Base-by-base conservation (phyloP, 2,797 vertebrate genomes). In the Paramormyrops hopkinsi region DNA sequence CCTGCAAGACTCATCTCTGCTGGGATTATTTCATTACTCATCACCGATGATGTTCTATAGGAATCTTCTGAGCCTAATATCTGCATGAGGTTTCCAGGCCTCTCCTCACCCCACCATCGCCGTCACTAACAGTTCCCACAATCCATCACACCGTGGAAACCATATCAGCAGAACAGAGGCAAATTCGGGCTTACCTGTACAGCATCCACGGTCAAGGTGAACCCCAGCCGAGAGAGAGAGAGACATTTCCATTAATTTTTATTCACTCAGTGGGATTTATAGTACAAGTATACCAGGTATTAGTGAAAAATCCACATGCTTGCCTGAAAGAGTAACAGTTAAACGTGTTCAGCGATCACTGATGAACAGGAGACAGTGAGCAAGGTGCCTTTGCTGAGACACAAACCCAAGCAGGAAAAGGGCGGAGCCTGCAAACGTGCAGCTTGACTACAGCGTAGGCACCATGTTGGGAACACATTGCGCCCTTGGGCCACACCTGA, bases 181-280 rank as follows among this genome's bases (percentile, higher is more conserved):
- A 82, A 50, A 86, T 46, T 33, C 9, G 17, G 91, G 94, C 96
- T 96, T 92, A 96, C 96, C 96, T 96, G 53, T 87, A 25, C 46
- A 56, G 56, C 11, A 89, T 87, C 87, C 83, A 54, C 53, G 37
- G 69, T 87, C 62, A 86, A 89, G 41, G 87, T 85, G n/a, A 50
- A 88, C 54, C 76, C 41, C 33, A 69, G 92, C 84, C 89, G 91
- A 33, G 41, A 48, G 54, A 29, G 17, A 73, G 79, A 48, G 87
- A 79, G 17, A 73, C 12, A 51, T 14, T 84, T 65, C 5, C 22
- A 48, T 87, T 56, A 73, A 54, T 65, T 86, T 86, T 86, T 87
- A 59, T 51, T 62, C 6, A 33, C 8, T 44, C 14, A 37, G 25
- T 8, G n/a, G 29, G 29, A 73, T 37, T 73, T 5, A 37, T 17